Evolutionary conservation across 2,797 vertebrate genomes (phyloP).

Genomic region (Poeciliopsis presidionis): DNA sequence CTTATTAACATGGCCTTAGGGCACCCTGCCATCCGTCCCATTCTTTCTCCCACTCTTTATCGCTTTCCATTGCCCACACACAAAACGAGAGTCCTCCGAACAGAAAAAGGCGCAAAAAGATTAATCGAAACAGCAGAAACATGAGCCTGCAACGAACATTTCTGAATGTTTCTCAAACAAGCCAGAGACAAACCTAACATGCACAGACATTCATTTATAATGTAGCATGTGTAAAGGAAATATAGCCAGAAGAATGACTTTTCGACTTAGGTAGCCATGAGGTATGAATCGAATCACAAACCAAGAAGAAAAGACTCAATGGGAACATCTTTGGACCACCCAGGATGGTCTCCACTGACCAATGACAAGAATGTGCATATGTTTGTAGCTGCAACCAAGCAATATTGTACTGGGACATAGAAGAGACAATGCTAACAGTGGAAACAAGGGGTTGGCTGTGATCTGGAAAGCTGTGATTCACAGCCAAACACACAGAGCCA

Average conservation of each 20-base stretch:
- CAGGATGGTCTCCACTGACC: constrained; percentile 25
- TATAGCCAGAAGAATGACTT: not conserved
- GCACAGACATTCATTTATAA: constrained; percentile 4
- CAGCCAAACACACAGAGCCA: constrained; percentile 47
- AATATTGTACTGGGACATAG: constrained; percentile 31
- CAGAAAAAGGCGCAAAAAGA: constrained; percentile 27
- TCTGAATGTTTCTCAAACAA: not conserved
- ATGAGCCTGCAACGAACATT: constrained; percentile 12
- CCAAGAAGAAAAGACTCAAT: constrained; percentile 23
- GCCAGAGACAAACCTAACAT: not conserved
- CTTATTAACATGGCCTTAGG: constrained; percentile 55
- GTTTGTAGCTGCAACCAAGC: constrained; percentile 38
- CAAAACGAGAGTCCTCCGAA: constrained; percentile 36
- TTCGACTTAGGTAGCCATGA: not conserved
- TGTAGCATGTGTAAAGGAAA: constrained; percentile 16
- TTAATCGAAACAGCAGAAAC: constrained; percentile 21
- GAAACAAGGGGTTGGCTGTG: constrained; percentile 26
- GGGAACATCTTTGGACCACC: constrained; percentile 50
- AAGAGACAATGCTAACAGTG: constrained; percentile 27
- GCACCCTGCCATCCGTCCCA: constrained; percentile 51
- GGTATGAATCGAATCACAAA: constrained; percentile 24
- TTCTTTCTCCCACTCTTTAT: constrained; percentile 59
- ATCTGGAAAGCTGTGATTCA: constrained; percentile 46
- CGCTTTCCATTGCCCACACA: constrained; percentile 54
- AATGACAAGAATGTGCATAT: constrained; percentile 13